These are phyloP conservation scores for Dioctria rufipes DNA, from an alignment of 2,888 invertebrate species.

Conservation along the genomic window DNA sequence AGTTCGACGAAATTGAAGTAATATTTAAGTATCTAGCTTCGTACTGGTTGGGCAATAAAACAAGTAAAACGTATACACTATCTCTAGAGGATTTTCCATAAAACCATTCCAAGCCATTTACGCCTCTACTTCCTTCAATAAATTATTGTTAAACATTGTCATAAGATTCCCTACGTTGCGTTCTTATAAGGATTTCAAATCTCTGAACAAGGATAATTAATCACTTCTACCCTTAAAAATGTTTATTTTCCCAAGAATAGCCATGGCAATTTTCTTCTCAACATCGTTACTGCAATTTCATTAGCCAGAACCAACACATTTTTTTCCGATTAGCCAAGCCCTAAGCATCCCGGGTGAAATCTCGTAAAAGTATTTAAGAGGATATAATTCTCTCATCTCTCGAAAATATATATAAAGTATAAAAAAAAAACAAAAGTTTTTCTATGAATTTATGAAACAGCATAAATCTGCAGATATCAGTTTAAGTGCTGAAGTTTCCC, in stretches of 20 bases:
- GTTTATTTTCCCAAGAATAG: background rate
- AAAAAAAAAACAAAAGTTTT: constrained; percentile 16
- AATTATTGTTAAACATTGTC: no score
- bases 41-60: no score
- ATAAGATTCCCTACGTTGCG: no score
- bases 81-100: no score
- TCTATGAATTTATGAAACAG: constrained; percentile 34
- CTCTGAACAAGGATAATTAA: background rate
- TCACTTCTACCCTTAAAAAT: background rate
- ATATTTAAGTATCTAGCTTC: no score
- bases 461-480: constrained; percentile 23
- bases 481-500: constrained; percentile 25
- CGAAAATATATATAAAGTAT: background rate
- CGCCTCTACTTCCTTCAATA: no score
- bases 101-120: no score
- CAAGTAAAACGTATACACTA: no score
- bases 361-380: constrained; percentile 8
- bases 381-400: background rate
- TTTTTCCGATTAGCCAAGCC: background rate
- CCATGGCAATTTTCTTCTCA: background rate
- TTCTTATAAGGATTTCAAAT: background rate
- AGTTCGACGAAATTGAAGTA: no score
- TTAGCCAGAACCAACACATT: constrained; percentile 3
- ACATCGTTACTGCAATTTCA: background rate
- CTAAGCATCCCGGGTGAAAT: background rate